Percentiles rank a stretch among this genome's conserved stretches.
phyloP scores from a whole-genome alignment of 2,113 vertebrate genomes.

The Chaetodon auriga region DNA sequence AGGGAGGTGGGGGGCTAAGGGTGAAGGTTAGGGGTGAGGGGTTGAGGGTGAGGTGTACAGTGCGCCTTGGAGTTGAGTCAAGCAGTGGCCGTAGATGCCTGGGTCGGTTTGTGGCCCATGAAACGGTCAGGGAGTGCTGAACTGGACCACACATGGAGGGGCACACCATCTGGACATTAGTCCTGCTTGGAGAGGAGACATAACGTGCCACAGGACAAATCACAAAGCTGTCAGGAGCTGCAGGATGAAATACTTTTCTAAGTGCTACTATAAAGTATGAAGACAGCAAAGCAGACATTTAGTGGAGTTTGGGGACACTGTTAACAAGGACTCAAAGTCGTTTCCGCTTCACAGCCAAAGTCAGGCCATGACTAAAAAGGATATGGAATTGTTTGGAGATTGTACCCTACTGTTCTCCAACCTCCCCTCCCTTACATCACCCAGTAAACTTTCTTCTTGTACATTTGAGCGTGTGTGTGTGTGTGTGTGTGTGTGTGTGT shows the following conservation, averaged over 20 bases:
- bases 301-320: conserved; percentile 58
- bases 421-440: conserved; percentile 37
- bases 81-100: conserved; percentile 50
- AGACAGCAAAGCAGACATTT: conserved; percentile 49
- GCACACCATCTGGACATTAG: conserved; percentile 80
- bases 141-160: conserved; percentile 80
- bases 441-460: conserved; percentile 54
- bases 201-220: conserved; percentile 25
- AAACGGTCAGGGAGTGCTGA: conserved; percentile 75
- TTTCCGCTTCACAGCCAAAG: conserved; percentile 68
- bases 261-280: conserved; percentile 42
- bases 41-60: conserved; percentile 39
- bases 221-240: conserved; percentile 34
- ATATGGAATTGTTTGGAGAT: conserved; percentile 68
- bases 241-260: conserved; percentile 33
- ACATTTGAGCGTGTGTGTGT: conserved; percentile 23
- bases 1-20: conserved; percentile 51
- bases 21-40: conserved; percentile 65
- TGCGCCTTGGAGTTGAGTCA: conserved; percentile 47
- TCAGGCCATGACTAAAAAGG: conserved; percentile 68
- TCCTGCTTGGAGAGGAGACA: conserved; percentile 78
- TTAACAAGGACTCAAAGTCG: conserved; percentile 69
- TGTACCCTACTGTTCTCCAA: conserved; percentile 40
- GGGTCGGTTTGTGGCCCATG: conserved; percentile 84
- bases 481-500: conserved; percentile 53